Evolutionary conservation across 2,888 invertebrate genomes (phyloP).

Genomic region (Torymus auratus): DNA sequence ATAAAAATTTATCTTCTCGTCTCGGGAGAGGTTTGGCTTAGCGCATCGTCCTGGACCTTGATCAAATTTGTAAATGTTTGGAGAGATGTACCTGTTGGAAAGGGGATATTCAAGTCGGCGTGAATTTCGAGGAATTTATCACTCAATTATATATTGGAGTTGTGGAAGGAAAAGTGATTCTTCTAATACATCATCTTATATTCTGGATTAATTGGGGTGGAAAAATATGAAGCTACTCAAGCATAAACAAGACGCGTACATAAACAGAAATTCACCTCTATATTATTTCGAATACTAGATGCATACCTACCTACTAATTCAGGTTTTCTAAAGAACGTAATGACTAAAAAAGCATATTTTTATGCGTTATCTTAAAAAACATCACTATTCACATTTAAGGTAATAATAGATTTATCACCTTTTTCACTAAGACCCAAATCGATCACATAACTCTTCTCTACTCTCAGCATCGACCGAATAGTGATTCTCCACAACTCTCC

Average conservation of each 20-base stretch:
- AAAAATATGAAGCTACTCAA: too few species aligned
- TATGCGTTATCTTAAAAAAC: too few species aligned
- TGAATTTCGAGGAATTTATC: conserved; percentile 31
- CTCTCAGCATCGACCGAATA: too few species aligned
- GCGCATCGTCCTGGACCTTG: background rate
- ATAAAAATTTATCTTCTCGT: conserved; percentile 50
- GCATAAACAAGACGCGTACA: too few species aligned
- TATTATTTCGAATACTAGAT: too few species aligned
- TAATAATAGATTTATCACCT: background rate
- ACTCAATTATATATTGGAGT: conserved; percentile 21
- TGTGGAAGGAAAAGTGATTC: conserved; percentile 17
- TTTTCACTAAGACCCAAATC: background rate
- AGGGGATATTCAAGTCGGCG: background rate
- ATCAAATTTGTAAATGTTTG: conserved; percentile 23
- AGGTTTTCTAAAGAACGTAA: too few species aligned
- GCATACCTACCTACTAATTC: too few species aligned
- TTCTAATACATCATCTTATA: background rate
- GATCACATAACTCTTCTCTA: too few species aligned
- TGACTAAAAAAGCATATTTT: too few species aligned
- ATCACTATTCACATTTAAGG: too few species aligned
- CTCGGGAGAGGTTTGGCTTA: background rate
- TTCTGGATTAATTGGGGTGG: background rate
- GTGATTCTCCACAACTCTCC: too few species aligned
- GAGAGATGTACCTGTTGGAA: background rate
- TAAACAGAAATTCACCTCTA: too few species aligned